phyloP scores from a whole-genome alignment of 2,888 invertebrate genomes.

The Dryadula phaetusa region DNA sequence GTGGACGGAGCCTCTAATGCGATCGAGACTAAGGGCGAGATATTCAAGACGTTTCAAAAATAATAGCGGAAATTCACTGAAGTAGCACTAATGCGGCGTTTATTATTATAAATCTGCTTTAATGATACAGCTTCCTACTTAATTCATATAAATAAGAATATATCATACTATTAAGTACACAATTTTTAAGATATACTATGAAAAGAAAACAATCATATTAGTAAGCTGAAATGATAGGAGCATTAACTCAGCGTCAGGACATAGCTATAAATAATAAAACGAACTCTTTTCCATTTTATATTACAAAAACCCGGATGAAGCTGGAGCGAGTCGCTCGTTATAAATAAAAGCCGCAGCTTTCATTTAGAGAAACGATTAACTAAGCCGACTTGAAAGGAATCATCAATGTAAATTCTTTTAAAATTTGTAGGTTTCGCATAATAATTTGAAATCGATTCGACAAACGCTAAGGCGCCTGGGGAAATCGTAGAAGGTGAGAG shows the following conservation, averaged over 20 bases:
- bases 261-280: conserved; percentile 23
- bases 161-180: not conserved
- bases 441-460: conserved; percentile 80
- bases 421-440: conserved; percentile 69
- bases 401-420: conserved; percentile 48
- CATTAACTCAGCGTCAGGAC: conserved; percentile 9
- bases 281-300: conserved; percentile 22
- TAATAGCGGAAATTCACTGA: conserved; percentile 9
- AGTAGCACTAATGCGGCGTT: conserved; percentile 3
- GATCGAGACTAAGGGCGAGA: conserved; percentile 62
- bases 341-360: conserved; percentile 23
- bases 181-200: not conserved
- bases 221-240: conserved; percentile 8
- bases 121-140: not conserved
- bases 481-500: conserved; percentile 80
- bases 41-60: conserved; percentile 36
- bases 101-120: not conserved
- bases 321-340: conserved; percentile 25
- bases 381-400: conserved; percentile 26
- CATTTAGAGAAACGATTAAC: conserved; percentile 26
- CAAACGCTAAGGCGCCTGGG: conserved; percentile 64
- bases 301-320: conserved; percentile 30
- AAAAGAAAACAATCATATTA: conserved; percentile 18
- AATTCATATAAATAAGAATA: not conserved
- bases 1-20: conserved; percentile 73